Conservation (phyloP, 2,888 invertebrate species). For the Ochropleura leucogaster region DNA sequence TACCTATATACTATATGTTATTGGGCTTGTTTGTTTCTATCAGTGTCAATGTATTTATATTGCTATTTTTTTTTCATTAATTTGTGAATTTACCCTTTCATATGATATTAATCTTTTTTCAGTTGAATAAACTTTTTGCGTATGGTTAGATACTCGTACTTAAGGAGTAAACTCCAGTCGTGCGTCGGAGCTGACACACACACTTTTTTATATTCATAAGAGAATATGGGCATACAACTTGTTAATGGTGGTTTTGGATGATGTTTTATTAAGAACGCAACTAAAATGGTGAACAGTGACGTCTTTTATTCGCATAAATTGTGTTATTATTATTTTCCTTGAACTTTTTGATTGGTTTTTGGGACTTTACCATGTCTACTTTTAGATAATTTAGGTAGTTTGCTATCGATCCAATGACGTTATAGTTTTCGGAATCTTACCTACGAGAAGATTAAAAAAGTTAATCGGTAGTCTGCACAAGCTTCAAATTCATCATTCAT, state of each 20-base stretch:
- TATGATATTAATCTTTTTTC: too few species aligned
- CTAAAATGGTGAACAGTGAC: not conserved
- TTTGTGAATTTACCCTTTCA: too few species aligned
- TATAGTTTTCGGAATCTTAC: not conserved
- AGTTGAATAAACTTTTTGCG: too few species aligned
- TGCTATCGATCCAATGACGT: not conserved
- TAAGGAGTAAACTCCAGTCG: too few species aligned
- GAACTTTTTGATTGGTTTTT: not conserved
- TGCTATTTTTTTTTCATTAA: too few species aligned
- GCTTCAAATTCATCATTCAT: not conserved
- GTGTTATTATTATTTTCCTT: not conserved
- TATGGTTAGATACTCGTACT: too few species aligned
- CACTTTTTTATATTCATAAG: too few species aligned
- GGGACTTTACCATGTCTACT: not conserved
- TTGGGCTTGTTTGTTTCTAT: too few species aligned
- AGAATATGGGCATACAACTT: not conserved
- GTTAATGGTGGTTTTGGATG: not conserved
- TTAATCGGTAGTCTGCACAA: not conserved
- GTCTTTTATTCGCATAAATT: not conserved
- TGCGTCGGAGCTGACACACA: too few species aligned
- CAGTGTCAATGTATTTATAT: too few species aligned
- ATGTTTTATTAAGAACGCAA: not conserved
- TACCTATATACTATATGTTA: too few species aligned
- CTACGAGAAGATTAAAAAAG: conserved; percentile 4
- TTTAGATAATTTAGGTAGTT: not conserved